Evolutionary conservation across 2,113 vertebrate genomes (phyloP).

Genomic region (Laterallus jamaicensis): DNA sequence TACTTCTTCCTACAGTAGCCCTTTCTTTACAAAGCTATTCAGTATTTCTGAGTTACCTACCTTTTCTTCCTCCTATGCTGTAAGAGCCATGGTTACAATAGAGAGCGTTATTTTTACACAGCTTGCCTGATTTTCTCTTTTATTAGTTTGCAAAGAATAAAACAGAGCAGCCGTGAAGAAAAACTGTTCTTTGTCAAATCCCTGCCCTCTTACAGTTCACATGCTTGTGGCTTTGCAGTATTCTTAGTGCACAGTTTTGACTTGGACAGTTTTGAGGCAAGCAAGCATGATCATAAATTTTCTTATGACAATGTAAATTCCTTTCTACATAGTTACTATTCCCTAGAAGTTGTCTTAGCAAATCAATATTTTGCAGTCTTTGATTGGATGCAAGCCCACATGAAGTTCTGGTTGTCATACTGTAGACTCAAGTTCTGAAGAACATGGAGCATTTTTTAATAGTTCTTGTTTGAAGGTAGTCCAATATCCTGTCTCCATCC

Average conservation of each 20-base stretch:
- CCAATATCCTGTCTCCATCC: neutral
- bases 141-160: slow-evolving; percentile 22
- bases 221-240: neutral
- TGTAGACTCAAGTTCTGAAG: neutral
- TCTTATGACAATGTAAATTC: neutral
- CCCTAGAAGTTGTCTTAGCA: neutral
- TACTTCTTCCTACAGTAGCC: neutral
- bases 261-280: neutral
- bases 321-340: neutral
- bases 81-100: neutral
- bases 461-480: neutral
- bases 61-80: neutral
- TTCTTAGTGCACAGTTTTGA: neutral
- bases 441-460: neutral
- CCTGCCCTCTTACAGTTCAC: neutral
- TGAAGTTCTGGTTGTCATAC: neutral
- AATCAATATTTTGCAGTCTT: neutral
- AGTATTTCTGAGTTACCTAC: neutral
- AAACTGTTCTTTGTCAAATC: neutral
- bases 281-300: neutral
- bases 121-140: slow-evolving; percentile 13
- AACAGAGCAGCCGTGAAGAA: neutral
- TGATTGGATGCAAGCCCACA: neutral
- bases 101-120: slow-evolving; percentile 8
- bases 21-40: slow-evolving; percentile 11